These are phyloP conservation scores for Pseudocheirus occidentalis DNA, from an alignment of 2,797 vertebrate species.

Conservation along the genomic window DNA sequence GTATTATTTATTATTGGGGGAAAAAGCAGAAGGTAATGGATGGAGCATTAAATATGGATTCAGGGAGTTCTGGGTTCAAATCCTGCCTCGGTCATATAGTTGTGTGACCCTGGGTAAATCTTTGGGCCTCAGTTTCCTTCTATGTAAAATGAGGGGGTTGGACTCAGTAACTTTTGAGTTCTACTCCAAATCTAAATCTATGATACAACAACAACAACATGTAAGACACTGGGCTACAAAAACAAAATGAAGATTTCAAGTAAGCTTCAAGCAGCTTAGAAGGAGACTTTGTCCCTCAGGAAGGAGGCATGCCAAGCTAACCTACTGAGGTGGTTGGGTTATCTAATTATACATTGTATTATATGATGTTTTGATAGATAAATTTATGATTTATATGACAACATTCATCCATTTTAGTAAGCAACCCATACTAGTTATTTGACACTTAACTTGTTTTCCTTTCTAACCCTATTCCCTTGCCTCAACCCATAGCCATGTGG, in stretches of 20 bases:
- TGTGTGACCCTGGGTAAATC: neutral
- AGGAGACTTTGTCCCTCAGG: neutral
- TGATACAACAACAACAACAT: neutral
- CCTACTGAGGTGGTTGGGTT: neutral
- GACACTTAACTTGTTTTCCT: neutral
- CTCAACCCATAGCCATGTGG: neutral
- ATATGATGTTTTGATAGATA: neutral
- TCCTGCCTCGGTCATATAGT: neutral
- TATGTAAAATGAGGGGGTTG: neutral
- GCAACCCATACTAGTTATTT: neutral
- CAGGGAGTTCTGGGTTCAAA: neutral
- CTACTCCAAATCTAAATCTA: neutral
- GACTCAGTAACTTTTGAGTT: neutral
- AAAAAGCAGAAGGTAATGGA: neutral
- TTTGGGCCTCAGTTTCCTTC: neutral
- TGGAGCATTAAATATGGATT: neutral
- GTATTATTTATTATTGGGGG: neutral
- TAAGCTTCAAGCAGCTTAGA: neutral
- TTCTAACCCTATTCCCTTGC: neutral
- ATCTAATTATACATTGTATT: neutral
- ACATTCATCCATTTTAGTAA: neutral
- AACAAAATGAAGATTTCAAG: neutral
- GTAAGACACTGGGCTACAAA: neutral
- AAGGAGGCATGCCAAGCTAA: neutral
- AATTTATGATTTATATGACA: neutral